These are phyloP conservation scores for Temnothorax curvispinosus DNA, from an alignment of 1,140 invertebrate species.

Conservation along the genomic window DNA sequence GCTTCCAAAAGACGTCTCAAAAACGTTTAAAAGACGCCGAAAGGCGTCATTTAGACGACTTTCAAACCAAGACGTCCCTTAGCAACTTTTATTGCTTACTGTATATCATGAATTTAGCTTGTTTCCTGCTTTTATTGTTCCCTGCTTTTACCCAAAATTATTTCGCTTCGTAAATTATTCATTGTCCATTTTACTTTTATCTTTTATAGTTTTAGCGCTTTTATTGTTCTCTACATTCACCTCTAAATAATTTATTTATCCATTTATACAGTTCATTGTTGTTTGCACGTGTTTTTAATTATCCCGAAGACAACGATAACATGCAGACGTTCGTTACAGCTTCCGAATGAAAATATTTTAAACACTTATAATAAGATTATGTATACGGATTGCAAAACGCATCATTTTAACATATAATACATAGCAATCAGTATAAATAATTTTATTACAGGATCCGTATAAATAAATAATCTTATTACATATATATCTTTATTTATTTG, in stretches of 20 bases:
- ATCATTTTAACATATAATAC: background rate
- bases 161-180: background rate
- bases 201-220: background rate
- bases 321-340: no score
- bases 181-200: background rate
- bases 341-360: background rate
- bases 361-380: background rate
- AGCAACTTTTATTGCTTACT: no score
- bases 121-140: no score
- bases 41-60: no score
- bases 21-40: no score
- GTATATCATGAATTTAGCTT: no score
- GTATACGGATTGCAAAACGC: background rate
- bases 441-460: no score
- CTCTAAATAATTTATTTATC: slow-evolving; percentile 11
- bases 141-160: background rate
- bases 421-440: no score
- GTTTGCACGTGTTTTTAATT: no score
- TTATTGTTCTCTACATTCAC: background rate
- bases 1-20: no score
- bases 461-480: background rate
- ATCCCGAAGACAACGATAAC: background rate
- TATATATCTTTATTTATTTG: background rate
- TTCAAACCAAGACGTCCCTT: no score
- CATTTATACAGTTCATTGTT: no score